Conservation (phyloP, 2,113 vertebrate genomes). For the Muscicapa adusta region DNA sequence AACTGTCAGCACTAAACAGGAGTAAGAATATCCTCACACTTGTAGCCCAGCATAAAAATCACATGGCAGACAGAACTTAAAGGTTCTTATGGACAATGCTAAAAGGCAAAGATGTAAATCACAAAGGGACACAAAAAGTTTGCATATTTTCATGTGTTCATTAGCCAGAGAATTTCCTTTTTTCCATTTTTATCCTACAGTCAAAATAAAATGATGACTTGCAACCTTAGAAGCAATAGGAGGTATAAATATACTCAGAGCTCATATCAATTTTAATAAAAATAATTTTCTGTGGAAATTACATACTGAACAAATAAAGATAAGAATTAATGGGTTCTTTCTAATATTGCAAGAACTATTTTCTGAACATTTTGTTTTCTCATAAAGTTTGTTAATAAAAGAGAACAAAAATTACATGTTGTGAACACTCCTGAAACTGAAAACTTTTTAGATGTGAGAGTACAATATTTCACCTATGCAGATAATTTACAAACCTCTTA, state of each 20-base stretch:
- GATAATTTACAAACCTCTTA: background rate
- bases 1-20: rapidly evolving
- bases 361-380: background rate
- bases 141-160: background rate
- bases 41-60: background rate
- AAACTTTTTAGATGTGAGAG: background rate
- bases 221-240: background rate
- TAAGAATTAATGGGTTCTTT: background rate
- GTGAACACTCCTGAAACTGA: background rate
- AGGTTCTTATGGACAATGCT: background rate
- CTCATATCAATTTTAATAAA: background rate
- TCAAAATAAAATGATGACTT: background rate
- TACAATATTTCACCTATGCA: background rate
- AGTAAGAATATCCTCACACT: background rate
- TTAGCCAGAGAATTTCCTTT: background rate
- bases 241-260: background rate
- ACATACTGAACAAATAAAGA: background rate
- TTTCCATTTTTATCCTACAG: background rate
- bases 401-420: background rate
- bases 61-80: background rate
- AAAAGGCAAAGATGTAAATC: background rate
- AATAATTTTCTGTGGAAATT: background rate
- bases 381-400: background rate
- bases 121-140: background rate
- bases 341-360: background rate